Conservation (phyloP, 2,888 invertebrate species). For the Chouioia cunea region DNA sequence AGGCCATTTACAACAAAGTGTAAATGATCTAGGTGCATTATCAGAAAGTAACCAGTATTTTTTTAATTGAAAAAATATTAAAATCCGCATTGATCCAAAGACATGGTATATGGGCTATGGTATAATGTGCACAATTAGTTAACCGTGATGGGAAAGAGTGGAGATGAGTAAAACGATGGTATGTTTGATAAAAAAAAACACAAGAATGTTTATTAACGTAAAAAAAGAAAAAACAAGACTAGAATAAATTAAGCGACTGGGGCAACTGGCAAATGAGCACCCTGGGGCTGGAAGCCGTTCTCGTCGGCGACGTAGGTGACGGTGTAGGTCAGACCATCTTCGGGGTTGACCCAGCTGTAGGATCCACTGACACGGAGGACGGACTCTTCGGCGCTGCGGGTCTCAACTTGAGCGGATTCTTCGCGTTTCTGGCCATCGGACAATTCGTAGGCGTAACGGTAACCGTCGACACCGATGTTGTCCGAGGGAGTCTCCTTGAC, state of each 20-base stretch:
- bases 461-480: constrained; percentile 33
- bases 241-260: background rate
- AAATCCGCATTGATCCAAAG: too few species aligned
- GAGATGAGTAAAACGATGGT: too few species aligned
- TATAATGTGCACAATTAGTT: too few species aligned
- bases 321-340: constrained; percentile 51
- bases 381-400: constrained; percentile 7
- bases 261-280: constrained; percentile 50
- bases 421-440: constrained; percentile 28
- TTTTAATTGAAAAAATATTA: too few species aligned
- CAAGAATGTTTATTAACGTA: background rate
- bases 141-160: too few species aligned
- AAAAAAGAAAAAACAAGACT: background rate
- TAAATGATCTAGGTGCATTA: too few species aligned
- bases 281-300: constrained; percentile 55
- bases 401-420: constrained; percentile 20
- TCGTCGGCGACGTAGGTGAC: constrained; percentile 57
- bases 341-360: constrained; percentile 55
- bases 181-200: too few species aligned
- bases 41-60: too few species aligned
- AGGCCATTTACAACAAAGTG: too few species aligned
- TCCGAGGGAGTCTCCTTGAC: constrained; percentile 26
- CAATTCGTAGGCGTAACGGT: constrained; percentile 30
- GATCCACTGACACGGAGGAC: constrained; percentile 55
- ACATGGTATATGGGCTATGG: too few species aligned